These are phyloP conservation scores for Meteorus sp. DNA, from an alignment of 1,140 invertebrate species.

Conservation along the genomic window DNA sequence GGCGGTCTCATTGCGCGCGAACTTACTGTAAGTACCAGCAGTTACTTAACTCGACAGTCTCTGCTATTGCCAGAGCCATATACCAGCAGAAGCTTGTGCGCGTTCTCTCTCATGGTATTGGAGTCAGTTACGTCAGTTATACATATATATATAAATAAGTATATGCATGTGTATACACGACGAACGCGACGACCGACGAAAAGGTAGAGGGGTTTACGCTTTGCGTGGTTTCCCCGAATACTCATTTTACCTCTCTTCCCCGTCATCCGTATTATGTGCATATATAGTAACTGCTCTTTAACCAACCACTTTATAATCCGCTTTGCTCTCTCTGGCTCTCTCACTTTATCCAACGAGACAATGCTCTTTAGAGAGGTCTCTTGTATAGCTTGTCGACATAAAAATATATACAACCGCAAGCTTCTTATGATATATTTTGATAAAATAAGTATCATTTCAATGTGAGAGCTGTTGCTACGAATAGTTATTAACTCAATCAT, in stretches of 20 bases:
- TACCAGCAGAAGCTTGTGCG: conserved; percentile 20
- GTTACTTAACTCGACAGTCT: conserved; percentile 55
- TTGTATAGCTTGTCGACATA: neutral
- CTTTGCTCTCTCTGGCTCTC: conserved; percentile 38
- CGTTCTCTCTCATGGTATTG: conserved; percentile 26
- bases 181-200: too few species aligned
- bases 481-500: too few species aligned
- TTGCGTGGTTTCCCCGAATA: conserved; percentile 25
- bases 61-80: conserved; percentile 39
- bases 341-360: neutral
- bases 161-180: too few species aligned
- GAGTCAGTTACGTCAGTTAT: conserved; percentile 46
- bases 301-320: conserved; percentile 49
- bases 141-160: too few species aligned
- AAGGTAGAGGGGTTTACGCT: conserved; percentile 32
- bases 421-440: too few species aligned
- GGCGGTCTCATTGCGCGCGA: conserved; percentile 51
- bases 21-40: conserved; percentile 53
- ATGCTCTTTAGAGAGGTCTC: neutral
- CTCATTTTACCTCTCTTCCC: conserved; percentile 35
- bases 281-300: conserved; percentile 48
- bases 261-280: conserved; percentile 33
- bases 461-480: too few species aligned
- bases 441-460: too few species aligned
- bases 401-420: neutral